Evolutionary conservation across 2,113 vertebrate genomes (phyloP).

Genomic region (Azemiops feae): DNA sequence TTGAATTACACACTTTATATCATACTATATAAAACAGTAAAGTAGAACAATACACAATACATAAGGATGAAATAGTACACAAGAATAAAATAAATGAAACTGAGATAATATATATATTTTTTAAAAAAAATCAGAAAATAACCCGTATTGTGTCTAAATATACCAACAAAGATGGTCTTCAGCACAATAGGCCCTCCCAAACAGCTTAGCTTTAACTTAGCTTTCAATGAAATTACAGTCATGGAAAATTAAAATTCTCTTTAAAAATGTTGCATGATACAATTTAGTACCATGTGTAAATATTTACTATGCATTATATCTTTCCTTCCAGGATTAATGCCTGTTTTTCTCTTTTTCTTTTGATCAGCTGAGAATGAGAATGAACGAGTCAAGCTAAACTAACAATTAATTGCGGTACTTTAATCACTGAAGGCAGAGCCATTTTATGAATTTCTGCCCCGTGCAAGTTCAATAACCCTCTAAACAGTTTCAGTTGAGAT

Average conservation of each 20-base stretch:
- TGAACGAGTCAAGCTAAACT: background rate
- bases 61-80: background rate
- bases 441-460: background rate
- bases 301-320: background rate
- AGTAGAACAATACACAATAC: background rate
- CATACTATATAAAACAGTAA: background rate
- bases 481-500: background rate
- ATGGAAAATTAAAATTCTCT: background rate
- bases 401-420: background rate
- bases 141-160: background rate
- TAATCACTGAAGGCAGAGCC: background rate
- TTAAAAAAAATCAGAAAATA: background rate
- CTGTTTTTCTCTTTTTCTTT: background rate
- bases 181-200: background rate
- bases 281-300: background rate
- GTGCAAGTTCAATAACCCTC: too few relatives aligned
- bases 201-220: background rate
- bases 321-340: background rate
- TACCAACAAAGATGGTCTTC: background rate
- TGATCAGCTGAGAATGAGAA: background rate
- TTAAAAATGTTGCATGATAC: background rate
- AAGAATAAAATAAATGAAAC: background rate
- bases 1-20: background rate
- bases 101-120: background rate
- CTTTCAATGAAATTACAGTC: background rate